phyloP scores from a whole-genome alignment of 1,140 invertebrate species.

The Brachionus calyciflorus region DNA sequence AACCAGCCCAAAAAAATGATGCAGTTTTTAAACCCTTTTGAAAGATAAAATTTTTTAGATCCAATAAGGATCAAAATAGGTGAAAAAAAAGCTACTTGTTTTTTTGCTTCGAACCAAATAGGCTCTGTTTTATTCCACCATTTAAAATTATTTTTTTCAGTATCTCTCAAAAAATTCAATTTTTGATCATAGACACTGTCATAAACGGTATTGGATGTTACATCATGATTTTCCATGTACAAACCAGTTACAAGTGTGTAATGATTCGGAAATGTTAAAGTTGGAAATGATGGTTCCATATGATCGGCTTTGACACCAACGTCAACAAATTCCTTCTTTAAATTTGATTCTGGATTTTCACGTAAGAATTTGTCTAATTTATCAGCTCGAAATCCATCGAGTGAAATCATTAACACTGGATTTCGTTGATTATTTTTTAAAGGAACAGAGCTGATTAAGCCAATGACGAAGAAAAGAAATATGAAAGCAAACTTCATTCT shows the following conservation, averaged over 20 bases:
- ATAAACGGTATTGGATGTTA: conserved; percentile 68
- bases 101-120: conserved; percentile 48
- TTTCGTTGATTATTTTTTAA: neutral
- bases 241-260: conserved; percentile 70
- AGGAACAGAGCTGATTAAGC: neutral
- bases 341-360: conserved; percentile 62
- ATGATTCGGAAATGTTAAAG: conserved; percentile 77
- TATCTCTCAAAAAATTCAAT: conserved; percentile 32
- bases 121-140: conserved; percentile 48
- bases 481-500: conserved; percentile 9
- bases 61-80: neutral
- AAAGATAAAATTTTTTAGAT: neutral
- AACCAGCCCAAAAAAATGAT: conserved; percentile 44
- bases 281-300: conserved; percentile 69
- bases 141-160: conserved; percentile 27
- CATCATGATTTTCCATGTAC: conserved; percentile 64
- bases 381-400: conserved; percentile 72
- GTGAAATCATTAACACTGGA: conserved; percentile 63
- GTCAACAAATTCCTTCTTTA: conserved; percentile 63
- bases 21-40: conserved; percentile 35
- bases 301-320: conserved; percentile 66
- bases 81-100: neutral
- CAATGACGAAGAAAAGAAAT: neutral
- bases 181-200: conserved; percentile 57
- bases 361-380: conserved; percentile 63